Base-by-base conservation (phyloP, 2,797 vertebrate genomes). In the Somateria mollissima region DNA sequence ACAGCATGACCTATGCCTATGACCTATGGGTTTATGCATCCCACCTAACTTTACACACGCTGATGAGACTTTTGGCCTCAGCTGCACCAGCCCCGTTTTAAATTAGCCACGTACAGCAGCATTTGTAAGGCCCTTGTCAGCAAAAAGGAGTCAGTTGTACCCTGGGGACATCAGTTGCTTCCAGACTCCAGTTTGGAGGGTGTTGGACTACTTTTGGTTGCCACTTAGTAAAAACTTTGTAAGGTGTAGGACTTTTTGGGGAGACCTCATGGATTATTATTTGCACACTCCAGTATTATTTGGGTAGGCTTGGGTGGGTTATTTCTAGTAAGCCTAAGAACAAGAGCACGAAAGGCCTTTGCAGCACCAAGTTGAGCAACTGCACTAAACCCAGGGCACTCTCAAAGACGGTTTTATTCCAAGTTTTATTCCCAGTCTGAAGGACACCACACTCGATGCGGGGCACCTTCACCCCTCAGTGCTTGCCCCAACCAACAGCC, bases 151-250 rank as follows among this genome's bases (percentile, higher is more conserved):
- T 19, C 2, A 22, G 8, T 4, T 64, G 61, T 72, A 18, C 6
- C 61, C 25, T 19, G 10, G 70, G 45, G 47, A 18, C 0, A 3
- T 1, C 3, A 19, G 45, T 12, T 66, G 45, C 36, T 74, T 25
- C 51, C 47, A 22, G 30, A 43, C 12, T 58, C 21, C 27, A 37
- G 27, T 0, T 67, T 0, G 8, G 36, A 61, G 20, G 8, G 15
- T 1, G 22, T 0, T 25, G 15, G 37, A 53, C 8, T 10, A 1
- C 7, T 77, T 11, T 21, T 17, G 14, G 13, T 25, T 13, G 39
- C 27, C 62, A 43, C 28, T 32, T 18, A 13, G 25, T 21, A 34
- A 34, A 58, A 22, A 13, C 56, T 58, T 14, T 58, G n/a, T 65
- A 30, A 21, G 12, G 39, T 21, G 8, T 10, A 10, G 39, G 12